Conservation (phyloP, 2,888 invertebrate species). For the Volucella zonaria region DNA sequence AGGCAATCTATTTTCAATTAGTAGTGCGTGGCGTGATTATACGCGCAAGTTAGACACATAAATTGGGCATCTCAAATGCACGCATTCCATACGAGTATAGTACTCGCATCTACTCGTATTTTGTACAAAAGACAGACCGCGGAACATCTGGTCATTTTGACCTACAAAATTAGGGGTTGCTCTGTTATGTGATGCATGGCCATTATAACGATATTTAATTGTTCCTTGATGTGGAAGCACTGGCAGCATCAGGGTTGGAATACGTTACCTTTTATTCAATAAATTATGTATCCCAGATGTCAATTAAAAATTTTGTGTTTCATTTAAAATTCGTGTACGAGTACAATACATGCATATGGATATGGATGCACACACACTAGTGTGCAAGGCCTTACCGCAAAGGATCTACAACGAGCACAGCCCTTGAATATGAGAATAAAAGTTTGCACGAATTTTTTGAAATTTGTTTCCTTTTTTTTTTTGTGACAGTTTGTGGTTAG, state of each 20-base stretch:
- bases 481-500: conserved; percentile 3
- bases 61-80: conserved; percentile 34
- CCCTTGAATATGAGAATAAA: conserved; percentile 10
- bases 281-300: conserved; percentile 36
- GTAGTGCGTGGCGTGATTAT: conserved; percentile 62
- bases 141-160: conserved; percentile 39
- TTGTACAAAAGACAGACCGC: neutral
- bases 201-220: neutral
- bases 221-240: conserved; percentile 1
- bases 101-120: too few relatives aligned
- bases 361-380: neutral
- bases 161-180: neutral
- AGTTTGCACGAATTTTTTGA: conserved; percentile 37
- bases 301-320: conserved; percentile 53
- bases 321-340: conserved; percentile 30
- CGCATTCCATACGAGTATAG: neutral
- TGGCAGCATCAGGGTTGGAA: neutral
- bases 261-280: conserved; percentile 1
- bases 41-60: neutral
- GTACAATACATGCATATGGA: neutral
- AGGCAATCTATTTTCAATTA: conserved; percentile 65
- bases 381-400: conserved; percentile 1
- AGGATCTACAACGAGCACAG: conserved; percentile 16
- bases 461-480: conserved; percentile 11
- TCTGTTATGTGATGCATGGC: neutral